Percentiles rank a stretch among this genome's conserved stretches.
Conservation (phyloP, 2,888 invertebrate genomes). For the Girardia tigrina region DNA sequence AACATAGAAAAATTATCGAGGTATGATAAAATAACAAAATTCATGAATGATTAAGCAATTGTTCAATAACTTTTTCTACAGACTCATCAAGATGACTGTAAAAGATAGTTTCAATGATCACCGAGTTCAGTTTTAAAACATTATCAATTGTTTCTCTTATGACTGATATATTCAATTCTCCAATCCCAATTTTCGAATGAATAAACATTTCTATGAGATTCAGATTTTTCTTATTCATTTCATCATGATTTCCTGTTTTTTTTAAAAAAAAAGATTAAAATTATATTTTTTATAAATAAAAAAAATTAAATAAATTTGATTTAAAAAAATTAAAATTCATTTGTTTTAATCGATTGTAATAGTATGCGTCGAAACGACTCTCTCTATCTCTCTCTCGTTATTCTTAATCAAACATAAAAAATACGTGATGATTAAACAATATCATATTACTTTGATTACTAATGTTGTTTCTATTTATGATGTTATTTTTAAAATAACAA, state of each 20-base stretch:
- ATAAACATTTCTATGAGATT: constrained; percentile 20
- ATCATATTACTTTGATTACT: constrained; percentile 16
- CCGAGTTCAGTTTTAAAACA: background rate
- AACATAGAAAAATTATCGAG: constrained; percentile 23
- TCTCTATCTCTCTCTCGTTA: too few species aligned
- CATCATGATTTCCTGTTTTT: background rate
- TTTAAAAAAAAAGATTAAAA: background rate
- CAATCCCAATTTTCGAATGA: background rate
- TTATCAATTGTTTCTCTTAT: constrained; percentile 8
- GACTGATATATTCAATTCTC: background rate
- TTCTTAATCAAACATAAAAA: too few species aligned
- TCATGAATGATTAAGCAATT: constrained; percentile 18
- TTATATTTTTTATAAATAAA: background rate
- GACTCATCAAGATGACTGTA: constrained; percentile 23
- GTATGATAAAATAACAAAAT: constrained; percentile 18
- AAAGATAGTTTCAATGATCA: constrained; percentile 16
- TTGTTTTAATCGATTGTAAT: constrained; percentile 12
- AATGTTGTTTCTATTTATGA: constrained; percentile 23
- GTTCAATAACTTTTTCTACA: background rate
- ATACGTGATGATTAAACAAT: constrained; percentile 18
- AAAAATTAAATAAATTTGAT: background rate
- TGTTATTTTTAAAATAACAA: constrained; percentile 18
- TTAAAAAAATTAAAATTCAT: background rate
- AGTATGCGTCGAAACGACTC: constrained; percentile 13
- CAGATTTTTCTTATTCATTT: constrained; percentile 17